Conservation (phyloP, 2,113 vertebrate genomes). For the Ciconia stormi region DNA sequence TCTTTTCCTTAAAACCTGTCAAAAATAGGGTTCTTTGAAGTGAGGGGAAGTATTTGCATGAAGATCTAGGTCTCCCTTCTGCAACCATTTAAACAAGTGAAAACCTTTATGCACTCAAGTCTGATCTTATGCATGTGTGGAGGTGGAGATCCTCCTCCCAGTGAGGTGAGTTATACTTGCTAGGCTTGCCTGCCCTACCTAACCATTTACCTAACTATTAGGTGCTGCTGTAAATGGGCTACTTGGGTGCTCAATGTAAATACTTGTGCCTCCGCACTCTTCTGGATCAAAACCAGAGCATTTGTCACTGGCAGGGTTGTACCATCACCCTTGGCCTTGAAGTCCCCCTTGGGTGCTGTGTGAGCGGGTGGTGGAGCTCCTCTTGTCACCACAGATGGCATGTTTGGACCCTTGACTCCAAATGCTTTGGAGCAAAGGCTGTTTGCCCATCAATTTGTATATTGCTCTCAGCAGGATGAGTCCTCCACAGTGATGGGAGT, state of each 20-base stretch:
- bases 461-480: background rate
- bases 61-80: background rate
- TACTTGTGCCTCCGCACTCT: rapidly evolving
- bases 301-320: background rate
- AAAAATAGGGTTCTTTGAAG: background rate
- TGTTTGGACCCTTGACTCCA: background rate
- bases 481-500: background rate
- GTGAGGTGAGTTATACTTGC: background rate
- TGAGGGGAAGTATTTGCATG: background rate
- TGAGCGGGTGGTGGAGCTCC: background rate
- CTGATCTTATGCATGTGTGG: rapidly evolving
- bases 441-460: background rate
- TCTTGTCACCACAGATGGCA: rapidly evolving
- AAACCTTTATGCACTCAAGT: rapidly evolving
- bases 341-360: background rate
- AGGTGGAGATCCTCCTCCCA: background rate
- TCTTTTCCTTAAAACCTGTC: background rate
- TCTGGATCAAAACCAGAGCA: background rate
- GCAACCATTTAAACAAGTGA: background rate
- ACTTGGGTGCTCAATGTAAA: background rate
- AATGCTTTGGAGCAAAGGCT: rapidly evolving
- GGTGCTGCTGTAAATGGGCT: background rate
- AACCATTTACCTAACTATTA: no score
- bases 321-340: background rate
- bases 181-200: background rate